Evolutionary conservation across 2,888 invertebrate species (phyloP), one percentile per base, ranked within the genome.

Genomic region (Cistogaster globosa): DNA sequence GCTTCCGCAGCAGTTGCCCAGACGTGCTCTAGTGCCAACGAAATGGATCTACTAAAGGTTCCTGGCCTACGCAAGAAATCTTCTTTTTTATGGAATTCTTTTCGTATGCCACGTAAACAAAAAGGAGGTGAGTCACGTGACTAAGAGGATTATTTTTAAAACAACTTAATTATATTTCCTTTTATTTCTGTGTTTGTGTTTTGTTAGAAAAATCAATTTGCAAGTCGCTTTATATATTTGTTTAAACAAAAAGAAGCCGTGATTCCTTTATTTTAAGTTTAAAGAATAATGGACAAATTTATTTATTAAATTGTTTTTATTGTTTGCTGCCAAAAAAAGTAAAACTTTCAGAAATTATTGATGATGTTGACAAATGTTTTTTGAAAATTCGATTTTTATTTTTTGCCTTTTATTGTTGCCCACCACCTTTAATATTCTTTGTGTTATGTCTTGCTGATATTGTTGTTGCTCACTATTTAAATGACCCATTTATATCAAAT

Each of bases 71-170:
- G 90, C 26, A 90, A 89, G 60, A 91, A 91, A 83, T 90, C 91
- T 48, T 87, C 91, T 69, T 92, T 92, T 75, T 86, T 92, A 65
- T 92, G 92, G 92, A 92, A 90, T 67, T 92, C 92, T 57, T 92
- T 92, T 89, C 92, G 92, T 48, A 87, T 92, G 88, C 91, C 92
- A 83, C 92, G 92, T 86, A 91, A 91, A 85, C 89, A 90, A 60
- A 92, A 92, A 90, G 88, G 90, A 88, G 86, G 86, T 87, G 80
- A 88, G 87, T 87, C 78, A 85, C 82, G 82, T 82, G 78, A 74
- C 78, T 71, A 83, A 79, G 51, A 79, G 63, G 72, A 75, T 51
- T 53, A 16, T 26, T 57, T 69, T 53, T 26, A 22, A 58, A 12
- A 71, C n/a, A 51, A 11, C 8, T 32, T 32, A 6, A 16, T 32